These are phyloP conservation scores for Tenualosa thibaudeaui DNA, from an alignment of 2,797 vertebrate genomes.

Conservation along the genomic window DNA sequence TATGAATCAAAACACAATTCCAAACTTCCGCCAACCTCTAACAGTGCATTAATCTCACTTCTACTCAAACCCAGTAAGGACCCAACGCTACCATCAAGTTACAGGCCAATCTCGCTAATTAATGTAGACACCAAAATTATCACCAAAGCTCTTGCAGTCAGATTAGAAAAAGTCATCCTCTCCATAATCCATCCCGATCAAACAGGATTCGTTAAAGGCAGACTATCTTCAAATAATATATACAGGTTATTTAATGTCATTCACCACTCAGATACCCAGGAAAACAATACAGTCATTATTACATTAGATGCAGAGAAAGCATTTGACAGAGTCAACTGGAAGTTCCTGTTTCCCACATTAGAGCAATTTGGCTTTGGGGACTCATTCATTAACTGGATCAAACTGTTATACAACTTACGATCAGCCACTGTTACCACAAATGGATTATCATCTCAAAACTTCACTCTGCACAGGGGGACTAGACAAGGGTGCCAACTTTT, in stretches of 20 bases:
- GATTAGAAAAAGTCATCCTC: neutral
- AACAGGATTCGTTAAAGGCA: constrained; percentile 28
- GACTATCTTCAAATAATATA: too few species aligned
- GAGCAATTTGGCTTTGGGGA: constrained; percentile 21
- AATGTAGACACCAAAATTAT: neutral
- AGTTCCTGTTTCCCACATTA: too few species aligned
- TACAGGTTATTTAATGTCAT: too few species aligned
- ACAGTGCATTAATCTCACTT: neutral
- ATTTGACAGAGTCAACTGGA: too few species aligned
- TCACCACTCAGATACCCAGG: too few species aligned
- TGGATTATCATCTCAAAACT: too few species aligned
- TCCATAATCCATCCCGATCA: neutral
- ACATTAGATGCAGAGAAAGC: too few species aligned
- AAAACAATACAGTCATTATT: too few species aligned
- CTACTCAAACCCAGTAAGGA: too few species aligned
- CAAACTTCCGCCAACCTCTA: neutral
- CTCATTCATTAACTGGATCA: constrained; percentile 34
- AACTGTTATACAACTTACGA: neutral
- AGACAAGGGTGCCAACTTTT: too few species aligned
- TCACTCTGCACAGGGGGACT: too few species aligned
- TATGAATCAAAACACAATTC: neutral
- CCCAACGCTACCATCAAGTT: neutral
- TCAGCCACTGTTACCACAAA: too few species aligned
- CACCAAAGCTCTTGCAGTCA: neutral
- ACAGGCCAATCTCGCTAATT: neutral